Base-by-base conservation (phyloP, 2,888 invertebrate species). In the Trachelus stipa region DNA sequence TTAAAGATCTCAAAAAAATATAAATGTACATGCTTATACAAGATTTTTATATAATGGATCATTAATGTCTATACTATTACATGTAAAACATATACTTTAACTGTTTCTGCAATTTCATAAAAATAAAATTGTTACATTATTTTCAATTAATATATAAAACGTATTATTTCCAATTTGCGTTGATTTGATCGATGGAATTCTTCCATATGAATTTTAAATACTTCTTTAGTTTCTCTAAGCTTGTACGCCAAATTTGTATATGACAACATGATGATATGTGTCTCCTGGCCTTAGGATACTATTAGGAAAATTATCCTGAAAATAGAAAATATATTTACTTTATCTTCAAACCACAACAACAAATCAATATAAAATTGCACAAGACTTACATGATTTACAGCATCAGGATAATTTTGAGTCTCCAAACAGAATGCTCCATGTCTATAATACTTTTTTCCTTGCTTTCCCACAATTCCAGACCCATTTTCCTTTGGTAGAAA, bases 341-440 rank as follows among this genome's bases (percentile, higher is more conserved):
- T 35, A 56, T 76, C 37, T 37, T 35, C 68, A 34, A 73, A 73
- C n/a, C 77, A 68, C 69, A 37, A 80, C 30, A 71, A 80, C 34
- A 69, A 76, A 73, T 33, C 23, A 37, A 74, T 85, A 73, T 82
- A 86, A 75, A 73, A 82, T 75, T 78, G 77, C 82, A 83, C 74
- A 77, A 73, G 81, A 90, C 94, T 94, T 91, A 96, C 96, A 90
- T 96, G 95, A 91, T 98, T 97, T 0, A 97, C 93, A 15, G 98
- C 97, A 92, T 99, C 97, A 0, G 98, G 98, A 92, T 95, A 98
- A 89, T 97, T 97, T 92, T 98, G 98, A 0, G 98, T 96, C 93
- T 98, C 98, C 76, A 98, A 92, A 88, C 97, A 98, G 87, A 98
- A 95, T 3, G 96, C 96, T 0, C 96, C 96, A 86, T 97, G 97